Evolutionary conservation across 1,140 invertebrate species (phyloP).

Genomic region (Pseudoatta argentina): DNA sequence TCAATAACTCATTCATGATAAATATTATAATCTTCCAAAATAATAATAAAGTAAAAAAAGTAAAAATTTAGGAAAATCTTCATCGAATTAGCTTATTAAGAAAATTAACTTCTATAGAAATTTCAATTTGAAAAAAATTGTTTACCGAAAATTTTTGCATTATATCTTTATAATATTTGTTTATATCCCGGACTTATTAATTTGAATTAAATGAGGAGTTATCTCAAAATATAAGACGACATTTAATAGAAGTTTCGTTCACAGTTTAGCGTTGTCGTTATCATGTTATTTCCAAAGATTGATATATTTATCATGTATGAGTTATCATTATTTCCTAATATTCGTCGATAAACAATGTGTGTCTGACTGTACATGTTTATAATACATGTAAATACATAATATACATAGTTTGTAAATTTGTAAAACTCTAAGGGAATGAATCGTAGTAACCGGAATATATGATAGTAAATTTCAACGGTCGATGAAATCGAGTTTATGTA

Average conservation of each 20-base stretch:
- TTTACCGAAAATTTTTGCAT: background rate
- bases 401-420: conserved; percentile 56
- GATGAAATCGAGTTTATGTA: conserved; percentile 12
- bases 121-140: conserved; percentile 2
- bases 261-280: conserved; percentile 18
- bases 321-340: conserved; percentile 15
- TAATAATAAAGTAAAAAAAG: conserved; percentile 1
- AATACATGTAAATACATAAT: conserved; percentile 68
- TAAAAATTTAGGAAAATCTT: background rate
- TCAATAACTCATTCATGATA: conserved; percentile 18
- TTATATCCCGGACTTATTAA: background rate
- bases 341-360: conserved; percentile 20
- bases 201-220: background rate
- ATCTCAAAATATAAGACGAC: conserved; percentile 1
- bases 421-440: conserved; percentile 73
- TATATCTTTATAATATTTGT: background rate
- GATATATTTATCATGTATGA: conserved; percentile 9
- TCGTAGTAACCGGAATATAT: conserved; percentile 60
- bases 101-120: background rate
- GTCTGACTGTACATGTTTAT: conserved; percentile 67
- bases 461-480: conserved; percentile 38
- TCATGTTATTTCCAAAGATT: background rate
- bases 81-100: background rate
- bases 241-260: conserved; percentile 5
- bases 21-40: conserved; percentile 10